Evolutionary conservation across 2,888 invertebrate species (phyloP).

Genomic region (Autographa pulchrina): DNA sequence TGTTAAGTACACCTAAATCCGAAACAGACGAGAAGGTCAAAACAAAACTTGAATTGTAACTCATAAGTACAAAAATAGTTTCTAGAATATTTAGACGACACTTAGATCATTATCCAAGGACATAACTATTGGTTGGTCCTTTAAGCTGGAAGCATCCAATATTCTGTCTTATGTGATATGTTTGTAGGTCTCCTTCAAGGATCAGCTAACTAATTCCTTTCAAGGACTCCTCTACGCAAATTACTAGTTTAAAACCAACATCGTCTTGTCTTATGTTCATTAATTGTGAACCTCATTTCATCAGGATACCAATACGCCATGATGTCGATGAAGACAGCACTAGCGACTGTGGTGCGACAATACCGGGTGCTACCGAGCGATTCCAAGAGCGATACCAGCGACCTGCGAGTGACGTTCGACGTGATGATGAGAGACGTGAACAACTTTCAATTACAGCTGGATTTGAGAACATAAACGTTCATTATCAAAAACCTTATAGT

Average conservation of each 20-base stretch:
- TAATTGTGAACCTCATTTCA: neutral
- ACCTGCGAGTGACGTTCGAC: conserved; percentile 35
- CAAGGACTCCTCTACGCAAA: too few relatives aligned
- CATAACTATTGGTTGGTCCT: too few relatives aligned
- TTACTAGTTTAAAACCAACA: neutral
- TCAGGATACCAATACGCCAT: conserved; percentile 63
- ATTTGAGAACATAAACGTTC: conserved; percentile 1
- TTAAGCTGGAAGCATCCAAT: too few relatives aligned
- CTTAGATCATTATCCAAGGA: too few relatives aligned
- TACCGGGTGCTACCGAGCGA: conserved; percentile 47
- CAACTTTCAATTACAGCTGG: conserved; percentile 26
- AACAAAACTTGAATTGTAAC: neutral
- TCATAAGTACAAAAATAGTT: neutral
- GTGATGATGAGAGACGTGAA: conserved; percentile 47
- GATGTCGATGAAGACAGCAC: conserved; percentile 60
- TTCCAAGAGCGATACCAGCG: neutral
- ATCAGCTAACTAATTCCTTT: too few relatives aligned
- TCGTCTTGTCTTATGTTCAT: neutral
- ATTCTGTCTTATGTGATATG: too few relatives aligned
- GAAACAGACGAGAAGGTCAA: conserved; percentile 4
- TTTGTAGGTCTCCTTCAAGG: too few relatives aligned
- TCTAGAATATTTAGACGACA: neutral
- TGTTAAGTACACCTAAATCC: conserved; percentile 4
- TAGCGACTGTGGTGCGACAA: conserved; percentile 56
- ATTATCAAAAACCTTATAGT: too few relatives aligned